Conservation (phyloP, 1,140 invertebrate genomes). For the Zelostemma sp. region DNA sequence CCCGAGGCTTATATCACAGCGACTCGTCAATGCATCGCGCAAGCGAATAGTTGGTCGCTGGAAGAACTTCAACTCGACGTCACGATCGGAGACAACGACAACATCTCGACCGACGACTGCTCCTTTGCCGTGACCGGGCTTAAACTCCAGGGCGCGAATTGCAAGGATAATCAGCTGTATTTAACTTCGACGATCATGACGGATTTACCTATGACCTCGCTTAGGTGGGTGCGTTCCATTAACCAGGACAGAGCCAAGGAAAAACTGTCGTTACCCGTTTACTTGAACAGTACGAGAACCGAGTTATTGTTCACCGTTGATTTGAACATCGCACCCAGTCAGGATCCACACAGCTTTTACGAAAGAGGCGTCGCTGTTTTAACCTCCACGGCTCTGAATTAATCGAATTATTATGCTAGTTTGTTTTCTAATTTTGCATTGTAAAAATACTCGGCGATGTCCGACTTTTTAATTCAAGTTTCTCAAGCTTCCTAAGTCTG, state of each 20-base stretch:
- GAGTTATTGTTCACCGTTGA: constrained; percentile 97
- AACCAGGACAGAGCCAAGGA: constrained; percentile 72
- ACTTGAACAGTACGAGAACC: constrained; percentile 94
- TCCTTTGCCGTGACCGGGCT: constrained; percentile 89
- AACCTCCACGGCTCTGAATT: constrained; percentile 91
- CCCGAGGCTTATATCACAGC: constrained; percentile 99
- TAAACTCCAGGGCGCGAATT: constrained; percentile 95
- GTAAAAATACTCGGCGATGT: neutral
- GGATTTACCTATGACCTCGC: constrained; percentile 88
- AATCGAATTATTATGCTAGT: constrained; percentile 52
- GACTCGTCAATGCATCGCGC: constrained; percentile 96
- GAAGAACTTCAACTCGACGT: constrained; percentile 96
- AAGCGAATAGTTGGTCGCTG: constrained; percentile 92
- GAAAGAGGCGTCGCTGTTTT: constrained; percentile 96
- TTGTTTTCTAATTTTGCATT: neutral
- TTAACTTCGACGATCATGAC: constrained; percentile 96
- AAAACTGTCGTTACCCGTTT: constrained; percentile 93
- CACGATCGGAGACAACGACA: constrained; percentile 72
- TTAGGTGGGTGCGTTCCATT: constrained; percentile 86
- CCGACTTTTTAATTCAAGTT: neutral
- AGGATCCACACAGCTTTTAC: constrained; percentile 94
- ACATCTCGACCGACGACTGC: constrained; percentile 77
- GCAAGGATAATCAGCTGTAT: constrained; percentile 89
- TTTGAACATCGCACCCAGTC: constrained; percentile 87
- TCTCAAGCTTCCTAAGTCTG: neutral